Evolutionary conservation across 2,888 invertebrate genomes (phyloP).

Genomic region (Ariolimax columbianus): DNA sequence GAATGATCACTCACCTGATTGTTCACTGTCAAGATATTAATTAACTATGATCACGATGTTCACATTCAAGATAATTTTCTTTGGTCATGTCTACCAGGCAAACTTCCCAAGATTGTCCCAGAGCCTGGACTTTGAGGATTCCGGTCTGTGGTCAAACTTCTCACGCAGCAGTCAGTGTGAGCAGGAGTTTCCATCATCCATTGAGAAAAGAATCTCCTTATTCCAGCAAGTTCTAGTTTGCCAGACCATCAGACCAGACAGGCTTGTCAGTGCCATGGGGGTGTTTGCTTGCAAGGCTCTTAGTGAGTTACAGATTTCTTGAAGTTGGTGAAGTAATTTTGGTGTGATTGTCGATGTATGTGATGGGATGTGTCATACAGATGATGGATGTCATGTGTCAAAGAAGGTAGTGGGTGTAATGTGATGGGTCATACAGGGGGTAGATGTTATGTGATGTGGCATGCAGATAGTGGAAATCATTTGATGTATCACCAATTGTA

Average conservation of each 20-base stretch:
- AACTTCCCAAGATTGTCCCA: slow-evolving; percentile 83
- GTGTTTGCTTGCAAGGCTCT: slow-evolving; percentile 84
- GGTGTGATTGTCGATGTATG: too few species aligned
- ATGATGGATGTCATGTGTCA: background rate
- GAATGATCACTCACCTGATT: too few species aligned
- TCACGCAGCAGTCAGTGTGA: slow-evolving; percentile 84
- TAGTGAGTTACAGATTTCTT: slow-evolving; percentile 62
- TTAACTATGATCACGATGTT: too few species aligned
- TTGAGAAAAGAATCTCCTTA: slow-evolving; percentile 82
- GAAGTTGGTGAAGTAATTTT: background rate
- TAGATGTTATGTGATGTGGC: too few species aligned
- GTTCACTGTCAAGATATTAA: too few species aligned
- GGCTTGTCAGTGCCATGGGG: slow-evolving; percentile 87
- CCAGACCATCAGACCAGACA: slow-evolving; percentile 90
- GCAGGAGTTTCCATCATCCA: slow-evolving; percentile 82
- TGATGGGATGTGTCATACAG: background rate
- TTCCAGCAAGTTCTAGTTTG: slow-evolving; percentile 91
- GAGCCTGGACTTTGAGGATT: slow-evolving; percentile 83
- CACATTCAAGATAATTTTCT: too few species aligned
- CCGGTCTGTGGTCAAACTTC: slow-evolving; percentile 85
- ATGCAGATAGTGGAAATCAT: too few species aligned
- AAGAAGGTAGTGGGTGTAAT: too few species aligned
- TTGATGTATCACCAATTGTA: too few species aligned
- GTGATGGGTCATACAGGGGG: too few species aligned
- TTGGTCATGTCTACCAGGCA: slow-evolving; percentile 76